Base-by-base conservation (phyloP, 2,113 vertebrate genomes). In the Tricholaema leucomelas region DNA sequence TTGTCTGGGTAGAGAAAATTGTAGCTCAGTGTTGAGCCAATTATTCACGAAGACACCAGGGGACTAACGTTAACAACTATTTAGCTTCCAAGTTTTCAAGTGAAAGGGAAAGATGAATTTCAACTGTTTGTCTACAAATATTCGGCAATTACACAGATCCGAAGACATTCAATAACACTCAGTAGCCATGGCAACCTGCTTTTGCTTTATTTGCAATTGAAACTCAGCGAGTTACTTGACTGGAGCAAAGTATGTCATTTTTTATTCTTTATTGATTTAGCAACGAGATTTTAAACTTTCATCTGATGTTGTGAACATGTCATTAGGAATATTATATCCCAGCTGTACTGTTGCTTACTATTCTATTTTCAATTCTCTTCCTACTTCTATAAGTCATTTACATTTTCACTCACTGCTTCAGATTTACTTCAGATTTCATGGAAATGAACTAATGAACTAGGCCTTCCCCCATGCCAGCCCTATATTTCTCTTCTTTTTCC, bases 91-190 rank as follows among this genome's bases (percentile, higher is more conserved):
- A 77, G 90, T 84, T 91, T 82, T 80, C 82, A 60, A 92, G 81
- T 28, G 81, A 70, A 79, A 80, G 77, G 1, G 1, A 66, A 94
- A 78, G 79, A 92, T 95, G 56, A 58, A 78, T 74, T 40, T 94
- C 70, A 85, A 33, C 82, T 89, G 80, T 91, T 96, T 95, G 91
- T 92, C 92, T 91, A 93, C 96, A 96, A 96, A 96, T 93, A 96
- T 64, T 86, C 92, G 78, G 81, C 84, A 91, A 95, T 96, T 93
- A 94, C 56, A 90, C 58, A 88, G 83, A 81, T 90, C 90, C 16
- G 76, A 63, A 93, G 67, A 83, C 56, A 92, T 76, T 91, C 65
- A 81, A 84, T 78, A 93, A 78, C 79, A 93, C 81, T 86, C 75
- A 56, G 95, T 95, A 90, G 90, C 42, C 95, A 97, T 96, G 74